Base-by-base conservation (phyloP, 2,113 vertebrate genomes). In the Galemys pyrenaicus region DNA sequence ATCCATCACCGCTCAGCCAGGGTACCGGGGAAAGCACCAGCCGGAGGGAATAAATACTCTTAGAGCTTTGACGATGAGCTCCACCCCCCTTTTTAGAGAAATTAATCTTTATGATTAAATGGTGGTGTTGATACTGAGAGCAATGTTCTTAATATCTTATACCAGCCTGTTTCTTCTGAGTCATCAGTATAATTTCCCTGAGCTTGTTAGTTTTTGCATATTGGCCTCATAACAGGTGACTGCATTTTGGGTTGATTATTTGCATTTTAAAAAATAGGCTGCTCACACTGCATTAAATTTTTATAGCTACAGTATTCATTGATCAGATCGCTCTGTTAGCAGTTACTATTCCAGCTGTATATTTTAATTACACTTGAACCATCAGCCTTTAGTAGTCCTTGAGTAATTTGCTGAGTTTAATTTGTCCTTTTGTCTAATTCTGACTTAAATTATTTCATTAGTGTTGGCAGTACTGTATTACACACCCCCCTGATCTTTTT, bases 291-390 rank as follows among this genome's bases (percentile, higher is more conserved):
- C 94, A 95, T 97, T 95, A 95, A 46, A 94, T 94, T 97, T 97
- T 97, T 97, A 97, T 95, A 96, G 96, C 82, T 86, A 20, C 90
- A 77, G 79, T 97, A 93, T 97, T 96, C 97, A 97, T 97, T 87
- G 96, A 97, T 96, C 90, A 95, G 93, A 95, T 96, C 80, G 41
- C 81, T 94, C 71, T 96, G 85, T 95, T 87, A 96, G 94, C 28
- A 62, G 95, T 95, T 92, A 89, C 90, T 78, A 78, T 92, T 94
- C 95, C 65, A 92, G 93, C 91, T 88, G 85, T 96, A 96, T 97
- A 93, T 96, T 97, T 97, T 97, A 97, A 97, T 96, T 97, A 97
- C 94, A 95, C 78, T 96, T 95, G 93, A 97, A 97, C 92, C 96
- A 96, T 96, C 93, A 94, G 95, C 85, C 93, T 96, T 96, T 97